These are phyloP conservation scores for Acleris emargana DNA, from an alignment of 2,888 invertebrate genomes.

Conservation along the genomic window DNA sequence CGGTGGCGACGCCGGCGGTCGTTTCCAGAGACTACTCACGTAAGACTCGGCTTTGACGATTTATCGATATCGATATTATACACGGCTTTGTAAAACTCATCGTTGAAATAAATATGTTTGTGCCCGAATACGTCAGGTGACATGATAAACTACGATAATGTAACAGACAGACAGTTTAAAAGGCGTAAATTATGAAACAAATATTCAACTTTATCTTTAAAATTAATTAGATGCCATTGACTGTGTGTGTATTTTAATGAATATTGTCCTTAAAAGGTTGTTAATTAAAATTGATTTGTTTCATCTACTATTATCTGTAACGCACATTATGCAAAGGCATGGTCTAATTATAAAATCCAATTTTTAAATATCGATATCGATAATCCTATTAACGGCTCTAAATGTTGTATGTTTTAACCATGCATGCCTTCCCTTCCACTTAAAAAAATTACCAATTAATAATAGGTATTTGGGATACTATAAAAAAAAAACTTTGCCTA, in stretches of 20 bases:
- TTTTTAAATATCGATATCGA: slow-evolving; percentile 19
- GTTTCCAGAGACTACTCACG: slow-evolving; percentile 66
- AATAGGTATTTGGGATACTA: neutral
- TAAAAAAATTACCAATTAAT: slow-evolving; percentile 1
- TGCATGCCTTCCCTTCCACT: slow-evolving; percentile 52
- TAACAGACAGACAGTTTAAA: neutral
- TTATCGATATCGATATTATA: slow-evolving; percentile 29
- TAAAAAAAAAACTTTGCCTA: neutral
- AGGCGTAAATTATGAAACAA: neutral
- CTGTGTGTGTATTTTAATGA: too few species aligned
- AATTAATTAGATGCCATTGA: too few species aligned
- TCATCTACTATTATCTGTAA: too few species aligned
- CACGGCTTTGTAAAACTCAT: too few species aligned
- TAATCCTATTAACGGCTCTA: slow-evolving; percentile 15
- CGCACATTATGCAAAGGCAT: too few species aligned
- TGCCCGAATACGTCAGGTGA: too few species aligned
- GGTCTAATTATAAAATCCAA: neutral
- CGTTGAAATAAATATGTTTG: neutral
- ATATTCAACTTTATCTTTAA: too few species aligned
- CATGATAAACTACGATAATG: too few species aligned
- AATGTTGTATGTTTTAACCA: slow-evolving; percentile 36
- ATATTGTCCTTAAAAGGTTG: too few species aligned
- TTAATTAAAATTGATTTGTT: too few species aligned
- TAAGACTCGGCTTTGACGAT: slow-evolving; percentile 54
- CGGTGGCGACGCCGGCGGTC: slow-evolving; percentile 59